These are phyloP conservation scores for Sabellastarte sp. DNA, from an alignment of 2,888 invertebrate genomes.

Conservation along the genomic window DNA sequence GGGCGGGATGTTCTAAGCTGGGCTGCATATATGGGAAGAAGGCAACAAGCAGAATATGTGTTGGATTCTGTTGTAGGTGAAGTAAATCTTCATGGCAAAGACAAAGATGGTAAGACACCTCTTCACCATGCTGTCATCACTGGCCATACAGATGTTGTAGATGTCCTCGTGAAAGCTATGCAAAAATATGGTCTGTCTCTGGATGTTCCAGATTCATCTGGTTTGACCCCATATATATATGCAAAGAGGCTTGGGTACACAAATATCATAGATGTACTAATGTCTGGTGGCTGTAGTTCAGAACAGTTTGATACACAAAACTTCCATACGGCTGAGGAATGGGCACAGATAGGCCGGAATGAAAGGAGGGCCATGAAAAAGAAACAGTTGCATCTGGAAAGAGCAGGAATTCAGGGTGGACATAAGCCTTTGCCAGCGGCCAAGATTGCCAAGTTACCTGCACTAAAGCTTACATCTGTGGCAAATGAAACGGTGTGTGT, in stretches of 20 bases:
- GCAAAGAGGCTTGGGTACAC: background rate
- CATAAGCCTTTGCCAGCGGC: background rate
- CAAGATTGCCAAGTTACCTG: background rate
- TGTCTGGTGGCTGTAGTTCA: background rate
- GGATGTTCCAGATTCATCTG: background rate
- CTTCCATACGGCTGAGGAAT: conserved; percentile 1
- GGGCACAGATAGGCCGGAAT: background rate
- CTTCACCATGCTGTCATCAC: conserved; percentile 46
- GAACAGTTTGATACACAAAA: background rate
- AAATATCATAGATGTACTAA: background rate
- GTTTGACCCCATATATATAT: conserved; percentile 2
- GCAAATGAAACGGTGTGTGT: background rate
- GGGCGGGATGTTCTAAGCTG: conserved; percentile 41
- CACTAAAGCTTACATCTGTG: no score
- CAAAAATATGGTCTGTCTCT: conserved; percentile 37
- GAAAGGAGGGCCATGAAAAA: background rate
- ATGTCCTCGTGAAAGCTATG: conserved; percentile 35
- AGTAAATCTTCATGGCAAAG: conserved; percentile 41
- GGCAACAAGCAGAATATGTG: conserved; percentile 24
- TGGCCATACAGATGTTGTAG: conserved; percentile 36
- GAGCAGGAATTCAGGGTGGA: no score
- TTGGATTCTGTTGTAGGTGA: conserved; percentile 41
- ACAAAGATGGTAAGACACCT: conserved; percentile 43
- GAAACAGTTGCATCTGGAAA: background rate
- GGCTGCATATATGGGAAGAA: conserved; percentile 39